phyloP scores from a whole-genome alignment of 2,797 vertebrate genomes.

The Salmo trutta region DNA sequence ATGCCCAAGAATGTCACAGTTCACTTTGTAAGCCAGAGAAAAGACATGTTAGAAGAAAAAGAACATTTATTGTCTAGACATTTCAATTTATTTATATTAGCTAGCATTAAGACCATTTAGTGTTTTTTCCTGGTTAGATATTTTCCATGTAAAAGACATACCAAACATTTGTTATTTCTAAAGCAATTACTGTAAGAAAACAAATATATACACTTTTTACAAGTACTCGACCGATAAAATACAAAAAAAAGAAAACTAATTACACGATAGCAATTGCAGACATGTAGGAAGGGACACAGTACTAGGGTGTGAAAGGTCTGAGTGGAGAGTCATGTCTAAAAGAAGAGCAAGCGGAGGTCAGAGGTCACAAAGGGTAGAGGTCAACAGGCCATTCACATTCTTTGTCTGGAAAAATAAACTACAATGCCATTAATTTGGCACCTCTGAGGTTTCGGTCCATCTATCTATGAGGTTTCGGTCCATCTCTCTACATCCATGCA shows the following conservation, averaged over 20 bases:
- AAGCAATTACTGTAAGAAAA: constrained; percentile 90
- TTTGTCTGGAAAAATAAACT: constrained; percentile 34
- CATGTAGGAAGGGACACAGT: neutral
- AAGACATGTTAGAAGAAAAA: constrained; percentile 52
- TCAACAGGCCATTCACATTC: constrained; percentile 51
- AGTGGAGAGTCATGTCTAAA: constrained; percentile 48
- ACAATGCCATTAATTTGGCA: neutral
- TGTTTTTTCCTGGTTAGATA: constrained; percentile 67
- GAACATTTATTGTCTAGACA: constrained; percentile 75
- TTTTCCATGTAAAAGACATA: constrained; percentile 74
- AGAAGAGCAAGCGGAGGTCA: constrained; percentile 59
- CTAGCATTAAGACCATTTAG: constrained; percentile 74
- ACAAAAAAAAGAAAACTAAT: constrained; percentile 54
- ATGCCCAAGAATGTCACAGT: neutral
- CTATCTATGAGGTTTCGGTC: neutral
- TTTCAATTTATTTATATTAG: constrained; percentile 71
- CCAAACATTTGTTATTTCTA: constrained; percentile 85
- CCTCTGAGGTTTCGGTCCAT: constrained; percentile 14
- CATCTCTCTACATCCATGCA: constrained; percentile 1
- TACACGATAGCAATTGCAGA: constrained; percentile 59
- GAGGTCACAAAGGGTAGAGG: constrained; percentile 46
- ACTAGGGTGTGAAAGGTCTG: neutral
- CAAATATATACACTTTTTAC: constrained; percentile 91
- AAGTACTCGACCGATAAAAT: constrained; percentile 85
- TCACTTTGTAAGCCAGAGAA: constrained; percentile 16